These are phyloP conservation scores for Pteropus rufus DNA, from an alignment of 2,797 vertebrate genomes.

Conservation along the genomic window DNA sequence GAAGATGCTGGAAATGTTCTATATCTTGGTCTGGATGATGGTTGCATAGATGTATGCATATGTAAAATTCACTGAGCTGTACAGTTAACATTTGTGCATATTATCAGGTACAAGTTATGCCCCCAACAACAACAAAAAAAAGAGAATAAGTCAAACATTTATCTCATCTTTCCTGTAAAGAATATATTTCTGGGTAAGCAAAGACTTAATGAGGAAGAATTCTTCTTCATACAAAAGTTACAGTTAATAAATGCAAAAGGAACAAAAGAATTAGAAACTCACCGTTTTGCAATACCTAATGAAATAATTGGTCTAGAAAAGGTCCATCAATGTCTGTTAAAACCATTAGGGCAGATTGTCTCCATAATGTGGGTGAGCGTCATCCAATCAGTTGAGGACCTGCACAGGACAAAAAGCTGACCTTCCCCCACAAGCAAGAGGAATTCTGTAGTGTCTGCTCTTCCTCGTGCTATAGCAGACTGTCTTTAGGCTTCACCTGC, in stretches of 20 bases:
- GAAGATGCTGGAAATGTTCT: background rate
- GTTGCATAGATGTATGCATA: background rate
- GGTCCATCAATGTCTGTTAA: background rate
- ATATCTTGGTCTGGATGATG: background rate
- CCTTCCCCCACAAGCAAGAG: background rate
- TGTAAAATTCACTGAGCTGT: constrained; percentile 45
- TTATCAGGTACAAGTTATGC: constrained; percentile 41
- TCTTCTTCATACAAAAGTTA: constrained; percentile 27
- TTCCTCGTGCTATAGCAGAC: background rate
- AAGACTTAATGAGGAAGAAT: constrained; percentile 32
- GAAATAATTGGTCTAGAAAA: background rate
- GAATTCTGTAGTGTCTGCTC: background rate
- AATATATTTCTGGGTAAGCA: constrained; percentile 41
- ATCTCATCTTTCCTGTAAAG: constrained; percentile 33
- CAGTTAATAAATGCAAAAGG: background rate
- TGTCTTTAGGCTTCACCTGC: background rate
- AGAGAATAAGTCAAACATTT: constrained; percentile 59
- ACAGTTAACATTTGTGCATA: constrained; percentile 40
- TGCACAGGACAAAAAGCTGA: background rate
- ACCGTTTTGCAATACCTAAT: background rate
- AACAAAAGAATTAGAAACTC: background rate
- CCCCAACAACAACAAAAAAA: constrained; percentile 42
- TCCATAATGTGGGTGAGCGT: background rate
- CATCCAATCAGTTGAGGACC: background rate
- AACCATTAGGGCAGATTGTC: background rate